Conservation (phyloP, 2,113 vertebrate species). For the Chauna torquata region DNA sequence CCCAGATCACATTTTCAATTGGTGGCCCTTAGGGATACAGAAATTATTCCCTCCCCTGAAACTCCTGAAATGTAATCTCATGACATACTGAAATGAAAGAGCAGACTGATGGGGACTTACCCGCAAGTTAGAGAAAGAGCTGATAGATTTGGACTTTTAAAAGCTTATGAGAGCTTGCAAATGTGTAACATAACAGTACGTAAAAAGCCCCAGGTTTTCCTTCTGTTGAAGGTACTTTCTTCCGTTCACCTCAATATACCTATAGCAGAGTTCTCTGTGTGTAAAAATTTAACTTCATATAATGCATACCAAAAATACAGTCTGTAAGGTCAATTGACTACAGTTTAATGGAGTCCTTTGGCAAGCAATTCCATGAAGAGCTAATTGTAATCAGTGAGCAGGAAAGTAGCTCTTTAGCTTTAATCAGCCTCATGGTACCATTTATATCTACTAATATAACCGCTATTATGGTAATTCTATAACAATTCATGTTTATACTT, state of each 20-base stretch:
- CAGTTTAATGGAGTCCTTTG: slow-evolving; percentile 1
- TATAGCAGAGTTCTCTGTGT: not conserved
- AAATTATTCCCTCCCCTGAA: not conserved
- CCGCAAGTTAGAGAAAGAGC: not conserved
- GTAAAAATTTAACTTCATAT: not conserved
- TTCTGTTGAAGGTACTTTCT: not conserved
- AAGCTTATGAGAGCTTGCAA: not conserved
- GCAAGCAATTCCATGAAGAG: slow-evolving; percentile 18
- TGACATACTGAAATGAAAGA: not conserved
- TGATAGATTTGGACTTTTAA: not conserved
- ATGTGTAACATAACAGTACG: not conserved
- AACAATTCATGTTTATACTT: slow-evolving; percentile 25
- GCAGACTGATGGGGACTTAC: not conserved
- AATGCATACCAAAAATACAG: not conserved
- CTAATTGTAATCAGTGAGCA: slow-evolving; percentile 43
- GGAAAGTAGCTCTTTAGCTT: slow-evolving; percentile 55
- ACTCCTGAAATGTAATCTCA: slow-evolving; percentile 29
- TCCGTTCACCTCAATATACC: not conserved
- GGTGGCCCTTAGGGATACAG: not conserved
- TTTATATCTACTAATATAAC: slow-evolving; percentile 37
- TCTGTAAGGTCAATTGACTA: slow-evolving; percentile 18
- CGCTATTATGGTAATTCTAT: slow-evolving; percentile 42
- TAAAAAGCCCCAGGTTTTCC: not conserved
- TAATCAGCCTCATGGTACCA: slow-evolving; percentile 65
- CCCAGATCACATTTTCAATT: not conserved